A percentile compares a stretch with the other conserved stretches of the same genome.
Conservation (phyloP, 2,797 vertebrate species). For the Neoniphon sammara region DNA sequence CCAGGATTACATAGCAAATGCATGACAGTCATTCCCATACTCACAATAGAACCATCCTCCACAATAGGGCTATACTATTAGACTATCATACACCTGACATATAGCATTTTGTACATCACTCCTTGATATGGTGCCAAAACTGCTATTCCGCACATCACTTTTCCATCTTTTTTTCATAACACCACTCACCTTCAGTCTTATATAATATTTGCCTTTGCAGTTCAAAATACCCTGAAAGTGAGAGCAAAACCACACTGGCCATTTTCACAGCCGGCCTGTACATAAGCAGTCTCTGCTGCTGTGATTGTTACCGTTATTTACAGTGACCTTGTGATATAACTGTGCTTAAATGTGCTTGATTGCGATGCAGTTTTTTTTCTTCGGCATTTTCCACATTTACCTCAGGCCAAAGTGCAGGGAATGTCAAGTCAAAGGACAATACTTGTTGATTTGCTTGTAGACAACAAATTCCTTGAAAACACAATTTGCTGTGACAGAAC, state of each 20-base stretch:
- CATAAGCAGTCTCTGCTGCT: conserved; percentile 22
- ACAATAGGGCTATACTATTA: conserved; percentile 26
- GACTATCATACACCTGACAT: conserved; percentile 22
- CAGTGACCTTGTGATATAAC: neutral
- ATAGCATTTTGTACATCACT: conserved; percentile 4
- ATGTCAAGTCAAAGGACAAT: conserved; percentile 1
- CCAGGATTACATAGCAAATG: conserved; percentile 55
- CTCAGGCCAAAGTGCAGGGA: neutral
- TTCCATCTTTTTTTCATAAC: conserved; percentile 1
- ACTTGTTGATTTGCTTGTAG: conserved; percentile 12
- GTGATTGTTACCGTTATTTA: conserved; percentile 11
- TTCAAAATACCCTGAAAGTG: neutral
- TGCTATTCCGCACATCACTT: conserved; percentile 31
- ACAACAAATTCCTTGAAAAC: neutral
- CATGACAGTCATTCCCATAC: conserved; percentile 33
- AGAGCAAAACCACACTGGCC: neutral
- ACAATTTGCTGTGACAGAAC: conserved; percentile 8
- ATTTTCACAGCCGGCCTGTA: conserved; percentile 31
- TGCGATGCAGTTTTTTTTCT: neutral
- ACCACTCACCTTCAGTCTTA: neutral
- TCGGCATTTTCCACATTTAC: neutral
- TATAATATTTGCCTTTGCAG: conserved; percentile 8
- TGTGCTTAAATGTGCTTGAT: conserved; percentile 2
- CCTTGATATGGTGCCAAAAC: conserved; percentile 9
- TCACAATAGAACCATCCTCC: conserved; percentile 33